Percentiles rank a stretch among this genome's conserved stretches.
Evolutionary conservation across 2,113 vertebrate genomes (phyloP).

Genomic region (Murina feae): DNA sequence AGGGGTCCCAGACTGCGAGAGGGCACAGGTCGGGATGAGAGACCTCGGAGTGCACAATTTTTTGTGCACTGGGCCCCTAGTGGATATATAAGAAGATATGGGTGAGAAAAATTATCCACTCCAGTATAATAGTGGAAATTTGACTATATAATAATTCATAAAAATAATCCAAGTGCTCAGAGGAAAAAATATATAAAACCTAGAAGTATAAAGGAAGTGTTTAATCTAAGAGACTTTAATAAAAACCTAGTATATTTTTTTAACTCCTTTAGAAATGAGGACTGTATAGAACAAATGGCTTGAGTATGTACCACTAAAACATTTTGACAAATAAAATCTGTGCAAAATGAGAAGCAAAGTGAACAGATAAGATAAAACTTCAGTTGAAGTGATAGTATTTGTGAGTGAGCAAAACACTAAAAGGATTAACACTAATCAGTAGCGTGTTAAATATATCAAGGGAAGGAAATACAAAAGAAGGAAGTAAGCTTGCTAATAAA

Average conservation of each 20-base stretch:
- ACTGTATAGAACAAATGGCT: neutral
- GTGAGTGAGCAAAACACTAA: slow-evolving; percentile 39
- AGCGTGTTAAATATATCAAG: slow-evolving; percentile 52
- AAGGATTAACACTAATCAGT: slow-evolving; percentile 57
- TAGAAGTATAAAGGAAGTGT: neutral
- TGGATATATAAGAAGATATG: neutral
- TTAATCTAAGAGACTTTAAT: slow-evolving; percentile 26
- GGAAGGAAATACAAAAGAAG: slow-evolving; percentile 6
- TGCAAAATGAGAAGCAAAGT: neutral
- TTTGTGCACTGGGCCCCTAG: no score
- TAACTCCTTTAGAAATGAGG: neutral
- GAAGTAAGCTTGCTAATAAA: slow-evolving; percentile 44
- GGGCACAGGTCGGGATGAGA: no score
- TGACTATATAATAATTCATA: neutral
- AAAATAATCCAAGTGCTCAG: slow-evolving; percentile 9
- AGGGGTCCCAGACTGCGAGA: no score
- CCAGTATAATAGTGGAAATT: neutral
- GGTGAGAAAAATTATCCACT: neutral
- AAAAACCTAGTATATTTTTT: neutral
- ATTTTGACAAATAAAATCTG: slow-evolving; percentile 38
- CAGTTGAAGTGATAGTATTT: slow-evolving; percentile 31
- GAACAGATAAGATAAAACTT: slow-evolving; percentile 15
- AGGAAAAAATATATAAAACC: slow-evolving; percentile 15
- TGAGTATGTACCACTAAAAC: neutral
- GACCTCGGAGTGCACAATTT: no score